These are phyloP conservation scores for Cyphomyrus plagiostoma DNA, from an alignment of 2,113 vertebrate genomes.

Conservation along the genomic window DNA sequence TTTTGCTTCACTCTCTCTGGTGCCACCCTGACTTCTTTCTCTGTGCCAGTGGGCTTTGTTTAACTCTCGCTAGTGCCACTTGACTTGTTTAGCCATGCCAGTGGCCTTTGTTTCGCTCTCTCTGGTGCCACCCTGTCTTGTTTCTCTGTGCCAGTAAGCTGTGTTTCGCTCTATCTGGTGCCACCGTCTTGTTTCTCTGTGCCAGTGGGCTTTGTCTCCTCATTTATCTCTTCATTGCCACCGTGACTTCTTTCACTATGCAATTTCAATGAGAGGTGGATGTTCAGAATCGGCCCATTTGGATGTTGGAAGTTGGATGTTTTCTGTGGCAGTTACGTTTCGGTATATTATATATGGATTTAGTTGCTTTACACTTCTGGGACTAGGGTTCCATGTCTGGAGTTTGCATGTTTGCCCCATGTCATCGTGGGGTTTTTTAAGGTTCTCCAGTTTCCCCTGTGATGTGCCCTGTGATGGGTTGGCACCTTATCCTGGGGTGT, in stretches of 20 bases:
- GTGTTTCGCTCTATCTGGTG: background rate
- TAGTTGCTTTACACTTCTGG: no score
- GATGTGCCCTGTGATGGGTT: no score
- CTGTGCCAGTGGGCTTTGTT: background rate
- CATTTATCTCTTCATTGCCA: background rate
- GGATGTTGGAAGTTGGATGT: no score
- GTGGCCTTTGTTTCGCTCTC: background rate
- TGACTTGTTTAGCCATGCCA: background rate
- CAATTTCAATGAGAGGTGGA: no score
- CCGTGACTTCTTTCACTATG: background rate
- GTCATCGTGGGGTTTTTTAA: no score
- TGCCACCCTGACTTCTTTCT: background rate
- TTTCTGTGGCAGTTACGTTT: no score
- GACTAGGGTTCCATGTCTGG: no score
- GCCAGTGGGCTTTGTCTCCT: background rate
- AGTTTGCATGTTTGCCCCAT: no score
- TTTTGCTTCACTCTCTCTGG: background rate
- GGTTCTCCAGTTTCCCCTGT: no score
- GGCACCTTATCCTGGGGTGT: no score
- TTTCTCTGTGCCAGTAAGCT: background rate
- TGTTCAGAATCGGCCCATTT: no score
- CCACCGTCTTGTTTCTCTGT: background rate
- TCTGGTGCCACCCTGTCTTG: background rate
- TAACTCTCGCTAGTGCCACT: background rate
- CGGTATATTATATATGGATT: no score